Conservation (phyloP, 2,888 invertebrate genomes). For the Myathropa florea region DNA sequence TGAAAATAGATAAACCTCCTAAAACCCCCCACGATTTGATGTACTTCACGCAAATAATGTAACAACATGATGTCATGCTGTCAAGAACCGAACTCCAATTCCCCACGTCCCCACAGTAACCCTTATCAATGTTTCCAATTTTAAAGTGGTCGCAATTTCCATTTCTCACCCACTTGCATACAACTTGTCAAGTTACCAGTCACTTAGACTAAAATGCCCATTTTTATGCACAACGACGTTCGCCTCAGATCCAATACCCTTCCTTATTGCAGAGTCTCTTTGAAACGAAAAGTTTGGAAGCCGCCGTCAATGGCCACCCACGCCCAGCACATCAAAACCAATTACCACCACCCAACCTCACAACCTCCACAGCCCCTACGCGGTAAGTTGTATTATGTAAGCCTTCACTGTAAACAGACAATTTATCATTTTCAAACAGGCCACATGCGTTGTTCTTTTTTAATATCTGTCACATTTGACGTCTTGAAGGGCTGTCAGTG, state of each 20-base stretch:
- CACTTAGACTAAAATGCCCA: background rate
- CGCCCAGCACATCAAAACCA: background rate
- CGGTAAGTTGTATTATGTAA: background rate
- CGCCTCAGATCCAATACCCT: background rate
- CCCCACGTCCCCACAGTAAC: background rate
- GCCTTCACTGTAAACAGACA: conserved; percentile 1
- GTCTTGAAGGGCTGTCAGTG: background rate
- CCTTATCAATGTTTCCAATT: background rate
- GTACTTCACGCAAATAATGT: background rate
- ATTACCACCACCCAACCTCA: background rate
- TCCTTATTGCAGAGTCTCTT: background rate
- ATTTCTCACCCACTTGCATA: background rate
- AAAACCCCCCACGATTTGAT: background rate
- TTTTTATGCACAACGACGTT: background rate
- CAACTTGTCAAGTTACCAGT: background rate
- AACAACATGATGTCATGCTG: background rate
- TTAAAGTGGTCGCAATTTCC: background rate
- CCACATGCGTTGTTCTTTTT: background rate
- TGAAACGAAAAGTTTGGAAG: background rate
- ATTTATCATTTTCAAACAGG: conserved; percentile 14
- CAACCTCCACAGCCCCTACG: background rate
- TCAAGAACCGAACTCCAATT: background rate
- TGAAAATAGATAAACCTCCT: too few relatives aligned
- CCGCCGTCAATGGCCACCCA: background rate
- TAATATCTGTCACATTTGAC: conserved; percentile 1